A percentile compares a stretch with the other conserved stretches of the same genome.
Conservation (phyloP, 1,140 invertebrate species). For the Cardiocondyla obscurior region DNA sequence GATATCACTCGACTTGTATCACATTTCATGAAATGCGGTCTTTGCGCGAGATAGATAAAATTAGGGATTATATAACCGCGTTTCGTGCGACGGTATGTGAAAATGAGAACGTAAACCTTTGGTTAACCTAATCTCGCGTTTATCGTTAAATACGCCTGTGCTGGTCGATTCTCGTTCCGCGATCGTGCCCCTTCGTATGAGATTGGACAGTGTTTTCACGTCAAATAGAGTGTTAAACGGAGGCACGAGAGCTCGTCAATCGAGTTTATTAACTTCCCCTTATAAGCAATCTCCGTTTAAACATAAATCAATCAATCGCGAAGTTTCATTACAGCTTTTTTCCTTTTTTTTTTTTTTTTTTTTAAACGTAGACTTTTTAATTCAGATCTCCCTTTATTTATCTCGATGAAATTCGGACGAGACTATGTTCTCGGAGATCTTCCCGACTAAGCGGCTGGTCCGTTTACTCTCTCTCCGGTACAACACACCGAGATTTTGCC, state of each 20-base stretch:
- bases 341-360: too few species aligned
- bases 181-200: not conserved
- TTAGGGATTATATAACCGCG: not conserved
- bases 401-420: not conserved
- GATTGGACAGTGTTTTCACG: not conserved
- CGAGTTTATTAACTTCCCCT: not conserved
- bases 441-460: not conserved
- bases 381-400: not conserved
- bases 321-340: not conserved
- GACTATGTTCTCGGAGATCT: not conserved
- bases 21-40: slow-evolving; percentile 5
- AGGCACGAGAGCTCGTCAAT: not conserved
- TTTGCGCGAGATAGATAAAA: slow-evolving; percentile 4
- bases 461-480: not conserved
- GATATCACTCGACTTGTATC: not conserved
- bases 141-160: not conserved
- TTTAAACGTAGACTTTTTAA: not conserved
- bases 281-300: not conserved
- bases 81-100: not conserved
- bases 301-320: not conserved
- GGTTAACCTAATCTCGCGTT: slow-evolving; percentile 30
- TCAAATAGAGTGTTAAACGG: not conserved
- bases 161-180: not conserved
- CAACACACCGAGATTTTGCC: not conserved
- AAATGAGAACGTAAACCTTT: slow-evolving; percentile 12